Percentiles rank a stretch among this genome's conserved stretches.
Conservation (phyloP, 1,140 invertebrate genomes). For the Colletes latitarsis region DNA sequence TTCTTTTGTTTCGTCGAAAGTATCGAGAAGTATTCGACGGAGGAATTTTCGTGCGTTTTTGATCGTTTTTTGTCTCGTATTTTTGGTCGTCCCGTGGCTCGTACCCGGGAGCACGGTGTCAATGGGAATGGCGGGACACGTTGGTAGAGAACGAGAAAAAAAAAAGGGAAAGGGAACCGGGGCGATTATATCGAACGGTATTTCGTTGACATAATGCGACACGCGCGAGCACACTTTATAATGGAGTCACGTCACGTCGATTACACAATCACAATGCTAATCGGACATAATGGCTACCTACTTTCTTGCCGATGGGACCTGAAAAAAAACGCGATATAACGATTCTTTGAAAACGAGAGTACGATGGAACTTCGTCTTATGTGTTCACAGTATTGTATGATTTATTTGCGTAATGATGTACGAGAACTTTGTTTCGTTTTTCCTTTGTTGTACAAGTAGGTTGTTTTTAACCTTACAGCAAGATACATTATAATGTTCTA, state of each 20-base stretch:
- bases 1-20: no score
- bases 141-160: conserved; percentile 33
- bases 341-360: background rate
- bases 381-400: no score
- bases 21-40: no score
- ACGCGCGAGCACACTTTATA: conserved; percentile 70
- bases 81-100: background rate
- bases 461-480: no score
- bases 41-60: no score
- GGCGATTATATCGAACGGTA: conserved; percentile 59
- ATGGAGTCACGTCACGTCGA: conserved; percentile 80
- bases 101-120: conserved; percentile 14
- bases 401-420: no score
- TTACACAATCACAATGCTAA: conserved; percentile 81
- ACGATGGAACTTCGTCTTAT: no score
- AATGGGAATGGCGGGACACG: conserved; percentile 62
- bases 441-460: no score
- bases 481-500: no score
- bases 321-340: conserved; percentile 40
- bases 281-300: conserved; percentile 78
- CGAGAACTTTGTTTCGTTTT: no score
- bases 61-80: background rate
- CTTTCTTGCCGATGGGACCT: conserved; percentile 57
- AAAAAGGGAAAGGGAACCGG: conserved; percentile 28
- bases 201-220: conserved; percentile 68